Base-by-base conservation (phyloP, 2,888 invertebrate species). In the Standfussiana lucernea region DNA sequence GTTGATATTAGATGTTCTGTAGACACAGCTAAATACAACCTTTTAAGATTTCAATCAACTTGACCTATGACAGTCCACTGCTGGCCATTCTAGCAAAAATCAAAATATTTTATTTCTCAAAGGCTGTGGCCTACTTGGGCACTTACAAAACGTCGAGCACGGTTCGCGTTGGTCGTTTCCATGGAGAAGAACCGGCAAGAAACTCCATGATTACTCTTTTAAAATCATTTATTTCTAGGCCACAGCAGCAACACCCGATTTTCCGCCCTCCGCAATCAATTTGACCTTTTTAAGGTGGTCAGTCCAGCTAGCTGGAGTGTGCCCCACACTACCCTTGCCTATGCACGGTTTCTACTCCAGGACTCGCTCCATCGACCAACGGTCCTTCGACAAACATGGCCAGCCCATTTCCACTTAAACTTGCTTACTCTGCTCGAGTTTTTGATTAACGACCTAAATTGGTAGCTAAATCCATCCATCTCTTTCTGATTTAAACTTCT, bases 1-100 rank as follows among this genome's bases (percentile, higher is more conserved):
- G 2, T 40, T 78, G 21, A 28, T 28, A 5, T 73, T 24, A 40
- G 45, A 72, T 40, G 8, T 77, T n/a, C 32, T 15, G 4, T 35
- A 35, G 1, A 28, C 21, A 21, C 40, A 4, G 8, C 7, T n/a
- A 37, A 32, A 56, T 1, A 6, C 15, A 2, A 0, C 5, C 3
- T 18, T 45, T 1, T 8, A 35, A 35, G 1, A 35, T 47, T 61
- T 37, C 37, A 40, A n/a, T n/a, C 8, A 64, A 40, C 7, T 40
- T 7, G 0, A 6, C 3, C 11, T n/a, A 28, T 28, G 13, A n/a
- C 53, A 61, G 40, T n/a, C 10, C 40, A 13, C 0, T 64, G 15
- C 8, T 37, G n/a, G 24, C n/a, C n/a, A n/a, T n/a, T n/a, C n/a
- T n/a, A n/a, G n/a, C n/a, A n/a, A n/a, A n/a, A n/a, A n/a, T n/a